These are phyloP conservation scores for Eretmocerus hayati DNA, from an alignment of 2,888 invertebrate species.

Conservation along the genomic window DNA sequence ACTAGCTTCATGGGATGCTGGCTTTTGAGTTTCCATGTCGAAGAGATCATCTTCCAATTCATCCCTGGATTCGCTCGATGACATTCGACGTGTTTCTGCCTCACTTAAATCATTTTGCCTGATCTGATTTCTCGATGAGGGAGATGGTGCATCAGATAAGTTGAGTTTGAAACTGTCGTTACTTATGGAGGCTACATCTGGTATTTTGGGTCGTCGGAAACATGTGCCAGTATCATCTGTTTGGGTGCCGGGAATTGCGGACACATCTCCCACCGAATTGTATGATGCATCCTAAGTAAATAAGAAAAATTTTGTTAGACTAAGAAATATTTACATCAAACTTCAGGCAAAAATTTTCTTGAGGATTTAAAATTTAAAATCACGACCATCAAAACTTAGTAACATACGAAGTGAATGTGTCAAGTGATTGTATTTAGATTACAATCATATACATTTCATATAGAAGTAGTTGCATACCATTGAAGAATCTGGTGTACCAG, in stretches of 20 bases:
- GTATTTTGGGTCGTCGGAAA: constrained; percentile 11
- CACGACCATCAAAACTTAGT: too few relatives aligned
- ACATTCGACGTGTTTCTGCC: constrained; percentile 5
- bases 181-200: background rate
- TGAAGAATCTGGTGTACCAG: constrained; percentile 30
- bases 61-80: background rate
- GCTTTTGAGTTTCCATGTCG: constrained; percentile 7
- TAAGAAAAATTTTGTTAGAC: constrained; percentile 8
- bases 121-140: constrained; percentile 4
- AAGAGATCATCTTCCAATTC: constrained; percentile 5
- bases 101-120: constrained; percentile 4
- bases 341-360: constrained; percentile 1
- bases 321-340: background rate
- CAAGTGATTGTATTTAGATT: background rate
- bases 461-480: constrained; percentile 21
- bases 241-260: constrained; percentile 18
- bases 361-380: background rate
- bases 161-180: background rate
- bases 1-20: background rate
- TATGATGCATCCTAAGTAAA: constrained; percentile 19
- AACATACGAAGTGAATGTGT: too few relatives aligned
- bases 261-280: constrained; percentile 15
- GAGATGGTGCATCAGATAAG: constrained; percentile 9
- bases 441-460: background rate
- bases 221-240: constrained; percentile 2